phyloP scores from a whole-genome alignment of 2,113 vertebrate genomes.

The Panthera uncia region DNA sequence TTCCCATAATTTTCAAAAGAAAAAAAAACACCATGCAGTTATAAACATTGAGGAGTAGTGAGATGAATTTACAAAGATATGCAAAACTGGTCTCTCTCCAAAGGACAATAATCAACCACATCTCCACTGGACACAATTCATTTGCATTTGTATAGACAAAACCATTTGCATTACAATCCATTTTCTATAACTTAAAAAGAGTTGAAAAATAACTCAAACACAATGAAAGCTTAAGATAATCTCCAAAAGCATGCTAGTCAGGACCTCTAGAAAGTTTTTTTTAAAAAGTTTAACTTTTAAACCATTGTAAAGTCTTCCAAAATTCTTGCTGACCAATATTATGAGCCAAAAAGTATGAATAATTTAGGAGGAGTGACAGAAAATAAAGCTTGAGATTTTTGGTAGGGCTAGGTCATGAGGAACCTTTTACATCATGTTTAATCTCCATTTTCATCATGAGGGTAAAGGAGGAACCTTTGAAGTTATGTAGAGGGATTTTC shows the following conservation, averaged over 20 bases:
- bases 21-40: neutral
- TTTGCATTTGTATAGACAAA: neutral
- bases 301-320: neutral
- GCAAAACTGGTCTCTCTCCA: neutral
- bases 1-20: neutral
- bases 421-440: neutral
- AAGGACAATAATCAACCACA: neutral
- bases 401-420: neutral
- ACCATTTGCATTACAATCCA: neutral
- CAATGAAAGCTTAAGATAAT: neutral
- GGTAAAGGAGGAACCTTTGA: neutral
- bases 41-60: neutral
- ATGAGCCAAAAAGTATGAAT: neutral
- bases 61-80: conserved; percentile 11
- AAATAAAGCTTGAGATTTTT: neutral
- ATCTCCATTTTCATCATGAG: neutral
- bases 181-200: neutral
- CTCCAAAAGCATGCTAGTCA: neutral
- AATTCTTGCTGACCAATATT: neutral
- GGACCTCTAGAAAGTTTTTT: no score
- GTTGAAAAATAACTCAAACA: neutral
- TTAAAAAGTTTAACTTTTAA: no score
- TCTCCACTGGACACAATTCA: neutral
- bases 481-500: neutral
- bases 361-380: neutral